These are phyloP conservation scores for Deilephila elpenor DNA, from an alignment of 2,888 invertebrate species.

Conservation along the genomic window DNA sequence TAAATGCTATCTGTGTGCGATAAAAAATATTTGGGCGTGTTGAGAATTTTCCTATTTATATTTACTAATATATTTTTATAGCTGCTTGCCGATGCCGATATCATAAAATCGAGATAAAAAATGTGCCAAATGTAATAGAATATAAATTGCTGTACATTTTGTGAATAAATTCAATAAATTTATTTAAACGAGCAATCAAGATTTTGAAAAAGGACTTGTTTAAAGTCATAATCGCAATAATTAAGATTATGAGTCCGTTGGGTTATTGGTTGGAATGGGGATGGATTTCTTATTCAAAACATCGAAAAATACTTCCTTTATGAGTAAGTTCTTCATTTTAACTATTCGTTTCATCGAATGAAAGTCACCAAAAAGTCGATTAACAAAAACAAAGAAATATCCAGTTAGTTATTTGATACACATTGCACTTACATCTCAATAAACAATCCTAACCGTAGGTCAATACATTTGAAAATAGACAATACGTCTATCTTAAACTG, in stretches of 20 bases:
- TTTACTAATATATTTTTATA: neutral
- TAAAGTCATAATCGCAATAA: neutral
- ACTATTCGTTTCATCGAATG: too few relatives aligned
- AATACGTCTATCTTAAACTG: neutral
- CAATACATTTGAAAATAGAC: neutral
- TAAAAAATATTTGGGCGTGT: neutral
- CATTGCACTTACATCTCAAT: too few relatives aligned
- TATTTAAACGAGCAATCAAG: neutral
- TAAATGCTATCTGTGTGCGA: too few relatives aligned
- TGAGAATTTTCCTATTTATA: neutral
- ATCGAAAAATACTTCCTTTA: too few relatives aligned
- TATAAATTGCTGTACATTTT: neutral
- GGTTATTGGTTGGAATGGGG: too few relatives aligned
- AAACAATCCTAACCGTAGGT: too few relatives aligned
- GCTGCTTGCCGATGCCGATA: neutral
- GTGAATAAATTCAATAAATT: constrained; percentile 12
- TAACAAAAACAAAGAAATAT: too few relatives aligned
- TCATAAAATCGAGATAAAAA: neutral
- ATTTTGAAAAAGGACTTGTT: neutral
- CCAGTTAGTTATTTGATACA: too few relatives aligned
- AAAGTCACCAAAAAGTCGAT: too few relatives aligned
- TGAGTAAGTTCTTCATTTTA: too few relatives aligned
- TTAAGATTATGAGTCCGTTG: neutral
- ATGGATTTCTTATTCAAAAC: too few relatives aligned
- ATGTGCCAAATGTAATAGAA: neutral